phyloP scores from a whole-genome alignment of 2,113 vertebrate species.

The Octodon degus region DNA sequence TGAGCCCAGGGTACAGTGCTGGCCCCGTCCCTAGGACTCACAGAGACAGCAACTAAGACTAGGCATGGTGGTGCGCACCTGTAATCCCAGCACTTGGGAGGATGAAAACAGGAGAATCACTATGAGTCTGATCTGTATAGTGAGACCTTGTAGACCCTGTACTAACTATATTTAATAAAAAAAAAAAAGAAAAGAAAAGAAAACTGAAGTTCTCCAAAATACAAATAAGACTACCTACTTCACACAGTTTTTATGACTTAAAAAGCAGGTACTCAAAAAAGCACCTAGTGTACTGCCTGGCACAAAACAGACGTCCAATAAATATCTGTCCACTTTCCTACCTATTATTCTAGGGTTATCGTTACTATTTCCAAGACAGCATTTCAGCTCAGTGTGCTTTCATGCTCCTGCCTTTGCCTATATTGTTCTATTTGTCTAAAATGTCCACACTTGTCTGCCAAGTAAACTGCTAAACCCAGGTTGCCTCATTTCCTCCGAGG shows the following conservation, averaged over 20 bases:
- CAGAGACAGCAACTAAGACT: no score
- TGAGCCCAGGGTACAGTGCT: no score
- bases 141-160: no score
- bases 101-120: no score
- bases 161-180: no score
- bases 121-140: no score
- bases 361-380: not conserved
- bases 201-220: not conserved
- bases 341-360: not conserved
- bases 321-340: not conserved
- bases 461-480: conserved; percentile 45
- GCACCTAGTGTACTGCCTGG: not conserved
- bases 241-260: not conserved
- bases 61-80: no score
- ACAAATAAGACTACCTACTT: conserved; percentile 37
- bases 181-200: no score
- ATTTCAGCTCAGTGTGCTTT: not conserved
- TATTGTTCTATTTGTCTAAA: conserved; percentile 42
- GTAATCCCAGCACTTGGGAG: no score
- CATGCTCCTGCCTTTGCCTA: conserved; percentile 15
- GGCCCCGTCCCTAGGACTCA: no score
- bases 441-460: conserved; percentile 41
- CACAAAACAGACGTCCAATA: conserved; percentile 32
- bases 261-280: conserved; percentile 12
- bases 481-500: conserved; percentile 48